phyloP scores from a whole-genome alignment of 2,888 invertebrate species.

The Tromatobia lineatoria region DNA sequence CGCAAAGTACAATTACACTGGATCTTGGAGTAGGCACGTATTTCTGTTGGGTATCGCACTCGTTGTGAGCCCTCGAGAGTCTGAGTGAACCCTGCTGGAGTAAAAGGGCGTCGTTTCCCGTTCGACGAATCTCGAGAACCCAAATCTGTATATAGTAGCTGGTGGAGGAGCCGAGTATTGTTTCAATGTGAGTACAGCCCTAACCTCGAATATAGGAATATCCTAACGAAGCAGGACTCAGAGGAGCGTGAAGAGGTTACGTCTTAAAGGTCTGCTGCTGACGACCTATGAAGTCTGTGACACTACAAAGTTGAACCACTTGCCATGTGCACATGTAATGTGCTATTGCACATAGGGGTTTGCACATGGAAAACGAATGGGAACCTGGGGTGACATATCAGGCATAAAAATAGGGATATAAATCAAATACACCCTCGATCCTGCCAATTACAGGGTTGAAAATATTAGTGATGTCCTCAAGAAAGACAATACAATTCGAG shows the following conservation, averaged over 20 bases:
- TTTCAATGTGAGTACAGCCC: constrained; percentile 42
- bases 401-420: constrained; percentile 5
- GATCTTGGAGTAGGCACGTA: constrained; percentile 50
- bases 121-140: constrained; percentile 56
- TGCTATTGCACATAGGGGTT: background rate
- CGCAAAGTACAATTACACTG: constrained; percentile 43
- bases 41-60: constrained; percentile 46
- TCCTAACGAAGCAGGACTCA: constrained; percentile 32
- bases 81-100: constrained; percentile 44
- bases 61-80: constrained; percentile 28
- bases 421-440: constrained; percentile 29
- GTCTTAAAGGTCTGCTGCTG: constrained; percentile 30
- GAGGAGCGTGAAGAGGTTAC: constrained; percentile 1
- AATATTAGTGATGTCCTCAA: too few species aligned
- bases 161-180: constrained; percentile 47
- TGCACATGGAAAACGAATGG: background rate
- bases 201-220: constrained; percentile 38
- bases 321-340: background rate
- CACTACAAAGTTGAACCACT: background rate
- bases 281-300: constrained; percentile 15
- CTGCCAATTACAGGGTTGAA: constrained; percentile 23
- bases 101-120: constrained; percentile 57
- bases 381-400: constrained; percentile 12
- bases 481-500: too few species aligned
- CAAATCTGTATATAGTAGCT: background rate